Conservation (phyloP, 2,888 invertebrate species). For the Tineola bisselliella region DNA sequence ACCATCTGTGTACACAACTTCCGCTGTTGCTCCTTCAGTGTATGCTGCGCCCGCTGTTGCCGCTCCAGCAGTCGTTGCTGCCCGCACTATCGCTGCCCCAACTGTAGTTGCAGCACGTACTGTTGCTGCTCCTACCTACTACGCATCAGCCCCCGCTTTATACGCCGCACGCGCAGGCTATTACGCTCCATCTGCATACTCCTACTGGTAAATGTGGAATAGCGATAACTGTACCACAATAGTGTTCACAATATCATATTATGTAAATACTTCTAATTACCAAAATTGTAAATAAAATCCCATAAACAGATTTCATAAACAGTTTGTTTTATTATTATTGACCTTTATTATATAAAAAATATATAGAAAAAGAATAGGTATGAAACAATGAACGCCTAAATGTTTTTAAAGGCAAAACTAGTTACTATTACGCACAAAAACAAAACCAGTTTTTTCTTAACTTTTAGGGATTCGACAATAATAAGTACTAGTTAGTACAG, state of each 20-base stretch:
- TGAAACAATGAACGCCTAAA: neutral
- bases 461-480: neutral
- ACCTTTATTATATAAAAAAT: too few species aligned
- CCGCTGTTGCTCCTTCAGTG: conserved; percentile 14
- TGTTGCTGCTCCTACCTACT: conserved; percentile 19
- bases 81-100: conserved; percentile 25
- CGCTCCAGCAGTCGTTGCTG: conserved; percentile 22
- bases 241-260: conserved; percentile 27
- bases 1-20: conserved; percentile 19
- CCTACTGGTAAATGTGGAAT: conserved; percentile 37
- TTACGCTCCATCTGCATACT: conserved; percentile 31
- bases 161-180: conserved; percentile 19
- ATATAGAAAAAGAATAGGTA: too few species aligned
- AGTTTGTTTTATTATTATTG: neutral
- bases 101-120: conserved; percentile 17
- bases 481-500: neutral
- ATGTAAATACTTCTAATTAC: conserved; percentile 29
- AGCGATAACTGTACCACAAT: conserved; percentile 27
- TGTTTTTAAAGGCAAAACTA: neutral
- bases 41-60: conserved; percentile 19
- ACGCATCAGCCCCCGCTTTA: conserved; percentile 17
- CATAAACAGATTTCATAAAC: neutral
- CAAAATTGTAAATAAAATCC: conserved; percentile 21
- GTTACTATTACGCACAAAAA: neutral
- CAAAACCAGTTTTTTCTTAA: neutral